Evolutionary conservation across 2,888 invertebrate genomes (phyloP).

Genomic region (Priocnemis perturbator): DNA sequence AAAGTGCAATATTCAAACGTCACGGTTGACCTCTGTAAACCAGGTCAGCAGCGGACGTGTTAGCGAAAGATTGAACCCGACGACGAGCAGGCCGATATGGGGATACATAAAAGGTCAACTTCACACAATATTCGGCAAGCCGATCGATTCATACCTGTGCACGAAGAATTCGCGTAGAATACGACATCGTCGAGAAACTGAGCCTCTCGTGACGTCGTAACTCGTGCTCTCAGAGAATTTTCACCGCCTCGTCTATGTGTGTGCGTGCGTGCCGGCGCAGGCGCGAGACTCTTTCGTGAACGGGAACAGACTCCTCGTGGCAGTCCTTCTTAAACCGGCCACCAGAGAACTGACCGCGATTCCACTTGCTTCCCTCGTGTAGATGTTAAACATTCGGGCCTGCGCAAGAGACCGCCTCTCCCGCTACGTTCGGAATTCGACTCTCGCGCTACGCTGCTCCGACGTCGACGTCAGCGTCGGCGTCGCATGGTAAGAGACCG

Average conservation of each 20-base stretch:
- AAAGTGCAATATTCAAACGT: background rate
- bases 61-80: background rate
- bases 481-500: too few species aligned
- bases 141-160: constrained; percentile 79
- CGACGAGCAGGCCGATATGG: too few species aligned
- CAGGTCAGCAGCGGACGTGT: constrained; percentile 8
- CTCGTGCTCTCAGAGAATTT: constrained; percentile 39
- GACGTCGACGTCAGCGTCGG: too few species aligned
- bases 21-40: constrained; percentile 5
- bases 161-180: constrained; percentile 86
- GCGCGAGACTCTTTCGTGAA: constrained; percentile 26
- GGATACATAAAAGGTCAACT: too few species aligned
- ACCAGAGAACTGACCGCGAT: constrained; percentile 70
- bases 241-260: background rate
- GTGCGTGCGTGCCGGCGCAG: constrained; percentile 27
- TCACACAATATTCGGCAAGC: too few species aligned
- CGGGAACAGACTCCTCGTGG: constrained; percentile 56
- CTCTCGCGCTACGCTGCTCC: too few species aligned
- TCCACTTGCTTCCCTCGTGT: constrained; percentile 47
- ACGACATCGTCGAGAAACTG: constrained; percentile 80
- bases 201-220: constrained; percentile 49
- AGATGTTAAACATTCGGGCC: constrained; percentile 62
- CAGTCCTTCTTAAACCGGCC: constrained; percentile 75
- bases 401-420: constrained; percentile 48
- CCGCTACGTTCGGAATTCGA: background rate